These are phyloP conservation scores for Cardinalis cardinalis DNA, from an alignment of 2,113 vertebrate genomes.

Conservation along the genomic window DNA sequence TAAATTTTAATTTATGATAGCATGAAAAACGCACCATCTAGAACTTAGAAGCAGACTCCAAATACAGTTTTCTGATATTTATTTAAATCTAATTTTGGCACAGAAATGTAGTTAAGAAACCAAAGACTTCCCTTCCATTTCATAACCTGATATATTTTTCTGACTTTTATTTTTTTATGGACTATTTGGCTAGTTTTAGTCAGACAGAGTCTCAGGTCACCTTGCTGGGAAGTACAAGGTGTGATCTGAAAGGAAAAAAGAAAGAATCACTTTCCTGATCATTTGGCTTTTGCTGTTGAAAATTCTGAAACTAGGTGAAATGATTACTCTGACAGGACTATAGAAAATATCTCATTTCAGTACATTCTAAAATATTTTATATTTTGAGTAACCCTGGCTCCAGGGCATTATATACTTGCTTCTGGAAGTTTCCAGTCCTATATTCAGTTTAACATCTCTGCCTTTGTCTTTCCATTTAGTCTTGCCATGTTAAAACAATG, in stretches of 20 bases:
- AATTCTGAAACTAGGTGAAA: constrained; percentile 24
- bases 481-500: constrained; percentile 50
- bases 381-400: constrained; percentile 27
- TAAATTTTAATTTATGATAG: neutral
- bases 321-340: constrained; percentile 43
- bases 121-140: neutral
- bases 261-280: neutral
- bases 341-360: constrained; percentile 5
- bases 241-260: neutral
- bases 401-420: neutral
- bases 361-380: constrained; percentile 40
- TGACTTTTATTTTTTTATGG: neutral
- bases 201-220: neutral
- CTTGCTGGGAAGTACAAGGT: neutral
- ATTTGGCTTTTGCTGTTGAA: constrained; percentile 18
- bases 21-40: neutral
- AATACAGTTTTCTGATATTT: neutral
- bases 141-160: neutral
- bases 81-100: neutral
- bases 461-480: constrained; percentile 51
- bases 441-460: neutral
- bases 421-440: constrained; percentile 53
- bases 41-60: neutral
- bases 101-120: neutral
- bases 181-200: neutral